Conservation (phyloP, 2,113 vertebrate species). For the Indicator maculatus region DNA sequence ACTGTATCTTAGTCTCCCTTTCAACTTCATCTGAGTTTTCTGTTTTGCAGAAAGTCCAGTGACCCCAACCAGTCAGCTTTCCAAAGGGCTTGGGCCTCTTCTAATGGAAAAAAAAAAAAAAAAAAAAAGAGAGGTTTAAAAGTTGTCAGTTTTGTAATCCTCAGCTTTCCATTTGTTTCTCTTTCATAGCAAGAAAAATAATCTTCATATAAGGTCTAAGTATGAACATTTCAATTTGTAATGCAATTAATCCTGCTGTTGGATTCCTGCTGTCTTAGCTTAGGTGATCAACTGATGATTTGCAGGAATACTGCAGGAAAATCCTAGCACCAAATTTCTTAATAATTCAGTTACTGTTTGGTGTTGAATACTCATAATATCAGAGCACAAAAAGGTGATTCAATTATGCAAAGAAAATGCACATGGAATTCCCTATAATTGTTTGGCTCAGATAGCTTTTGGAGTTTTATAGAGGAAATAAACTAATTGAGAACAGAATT, state of each 20-base stretch:
- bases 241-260: neutral
- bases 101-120: too few relatives aligned
- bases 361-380: neutral
- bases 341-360: neutral
- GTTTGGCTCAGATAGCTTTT: neutral
- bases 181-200: neutral
- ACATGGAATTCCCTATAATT: neutral
- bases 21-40: neutral
- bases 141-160: neutral
- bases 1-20: neutral
- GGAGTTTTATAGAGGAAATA: neutral
- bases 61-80: neutral
- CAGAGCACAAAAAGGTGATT: neutral
- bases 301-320: neutral
- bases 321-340: neutral
- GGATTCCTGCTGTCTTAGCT: neutral
- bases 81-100: neutral
- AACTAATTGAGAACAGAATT: neutral
- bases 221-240: neutral
- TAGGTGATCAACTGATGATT: neutral
- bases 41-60: neutral
- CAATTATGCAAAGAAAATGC: neutral
- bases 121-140: neutral
- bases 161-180: neutral
- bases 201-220: neutral